phyloP scores from a whole-genome alignment of 2,797 vertebrate genomes.

The Avahi laniger region DNA sequence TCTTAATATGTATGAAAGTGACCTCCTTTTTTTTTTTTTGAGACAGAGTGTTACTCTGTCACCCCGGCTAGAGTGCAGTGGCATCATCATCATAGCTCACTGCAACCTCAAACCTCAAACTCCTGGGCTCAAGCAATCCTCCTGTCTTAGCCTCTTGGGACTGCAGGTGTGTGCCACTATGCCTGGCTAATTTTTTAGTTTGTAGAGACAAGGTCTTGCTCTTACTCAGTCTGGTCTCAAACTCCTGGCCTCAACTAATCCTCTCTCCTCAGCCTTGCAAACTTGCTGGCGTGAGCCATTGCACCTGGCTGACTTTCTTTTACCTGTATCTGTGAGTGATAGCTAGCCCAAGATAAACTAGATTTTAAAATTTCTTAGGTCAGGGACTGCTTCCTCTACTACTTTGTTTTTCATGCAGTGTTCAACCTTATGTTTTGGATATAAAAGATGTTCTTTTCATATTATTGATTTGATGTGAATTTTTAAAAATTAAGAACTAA shows the following conservation, averaged over 20 bases:
- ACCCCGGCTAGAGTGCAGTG: not conserved
- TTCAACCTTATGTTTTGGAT: slow-evolving; percentile 13
- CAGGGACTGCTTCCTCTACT: not conserved
- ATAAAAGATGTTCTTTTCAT: not conserved
- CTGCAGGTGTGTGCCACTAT: not conserved
- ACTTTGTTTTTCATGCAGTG: not conserved
- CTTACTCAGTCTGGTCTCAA: not conserved
- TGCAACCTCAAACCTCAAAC: not conserved
- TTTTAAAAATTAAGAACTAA: slow-evolving; percentile 23
- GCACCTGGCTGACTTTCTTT: not conserved
- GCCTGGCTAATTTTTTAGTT: not conserved
- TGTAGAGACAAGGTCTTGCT: not conserved
- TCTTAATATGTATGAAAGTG: not conserved
- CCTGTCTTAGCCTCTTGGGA: not conserved
- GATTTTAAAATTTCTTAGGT: not conserved
- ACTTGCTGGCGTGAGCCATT: too few species aligned
- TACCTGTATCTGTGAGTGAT: not conserved
- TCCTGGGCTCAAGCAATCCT: not conserved
- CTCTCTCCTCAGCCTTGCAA: not conserved
- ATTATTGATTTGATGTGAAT: slow-evolving; percentile 15
- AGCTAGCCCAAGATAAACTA: not conserved
- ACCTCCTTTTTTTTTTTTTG: not conserved
- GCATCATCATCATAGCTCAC: not conserved
- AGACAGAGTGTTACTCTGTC: not conserved
- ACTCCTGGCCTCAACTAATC: not conserved